Evolutionary conservation across 1,140 invertebrate genomes (phyloP).

Genomic region (Microplitis demolitor): DNA sequence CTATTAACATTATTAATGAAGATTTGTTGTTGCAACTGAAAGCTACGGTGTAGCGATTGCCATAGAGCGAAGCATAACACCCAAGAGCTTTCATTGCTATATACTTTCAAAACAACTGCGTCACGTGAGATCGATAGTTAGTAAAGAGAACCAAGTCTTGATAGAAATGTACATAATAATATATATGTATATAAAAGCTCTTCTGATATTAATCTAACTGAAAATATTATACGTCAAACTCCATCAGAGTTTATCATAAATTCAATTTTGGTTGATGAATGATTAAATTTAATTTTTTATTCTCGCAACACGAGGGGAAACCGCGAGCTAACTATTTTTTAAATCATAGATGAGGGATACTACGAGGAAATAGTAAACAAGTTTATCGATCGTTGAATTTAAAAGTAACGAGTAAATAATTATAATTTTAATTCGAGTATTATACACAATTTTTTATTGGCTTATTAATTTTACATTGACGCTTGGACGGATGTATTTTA

Average conservation of each 20-base stretch:
- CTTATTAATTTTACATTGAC: neutral
- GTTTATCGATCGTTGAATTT: neutral
- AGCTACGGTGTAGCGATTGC: neutral
- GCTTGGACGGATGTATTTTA: neutral
- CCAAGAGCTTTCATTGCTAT: slow-evolving; percentile 4
- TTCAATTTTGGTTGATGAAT: neutral
- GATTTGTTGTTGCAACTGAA: neutral
- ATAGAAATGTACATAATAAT: neutral
- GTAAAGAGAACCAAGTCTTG: slow-evolving; percentile 8
- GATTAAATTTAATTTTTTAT: neutral
- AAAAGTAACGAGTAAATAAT: neutral
- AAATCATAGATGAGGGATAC: neutral
- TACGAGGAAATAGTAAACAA: neutral
- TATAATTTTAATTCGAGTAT: neutral
- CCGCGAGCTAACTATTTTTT: neutral
- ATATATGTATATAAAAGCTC: no score
- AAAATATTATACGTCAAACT: neutral
- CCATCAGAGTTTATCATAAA: neutral
- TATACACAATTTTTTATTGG: neutral
- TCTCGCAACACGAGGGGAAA: neutral
- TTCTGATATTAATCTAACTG: neutral
- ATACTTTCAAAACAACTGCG: slow-evolving; percentile 29
- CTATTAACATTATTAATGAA: slow-evolving; percentile 7
- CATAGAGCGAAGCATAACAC: neutral
- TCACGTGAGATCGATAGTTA: slow-evolving; percentile 35